Evolutionary conservation across 2,888 invertebrate genomes (phyloP).

Genomic region (Melanophora roralis): DNA sequence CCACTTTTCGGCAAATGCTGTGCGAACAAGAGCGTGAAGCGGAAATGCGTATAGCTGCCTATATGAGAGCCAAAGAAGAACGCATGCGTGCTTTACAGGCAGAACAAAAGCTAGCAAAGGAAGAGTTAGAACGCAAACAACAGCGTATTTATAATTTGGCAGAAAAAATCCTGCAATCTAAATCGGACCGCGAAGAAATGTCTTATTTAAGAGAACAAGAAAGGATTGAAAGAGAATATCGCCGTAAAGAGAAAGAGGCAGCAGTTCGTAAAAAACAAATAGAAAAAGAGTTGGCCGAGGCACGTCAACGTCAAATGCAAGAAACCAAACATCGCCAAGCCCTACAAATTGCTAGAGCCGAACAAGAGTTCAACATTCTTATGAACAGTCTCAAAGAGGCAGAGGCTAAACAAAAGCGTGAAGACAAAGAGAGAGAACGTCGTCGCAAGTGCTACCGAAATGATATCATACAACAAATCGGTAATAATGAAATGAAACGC

Average conservation of each 20-base stretch:
- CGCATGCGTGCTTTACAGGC: constrained; percentile 72
- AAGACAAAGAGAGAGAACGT: constrained; percentile 68
- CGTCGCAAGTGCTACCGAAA: constrained; percentile 71
- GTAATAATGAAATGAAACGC: constrained; percentile 72
- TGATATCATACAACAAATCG: constrained; percentile 76
- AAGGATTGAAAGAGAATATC: constrained; percentile 75
- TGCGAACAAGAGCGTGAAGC: constrained; percentile 75
- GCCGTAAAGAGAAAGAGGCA: constrained; percentile 73
- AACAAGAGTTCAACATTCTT: constrained; percentile 73
- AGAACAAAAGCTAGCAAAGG: constrained; percentile 71
- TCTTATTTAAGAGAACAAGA: constrained; percentile 74
- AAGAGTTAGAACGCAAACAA: constrained; percentile 74
- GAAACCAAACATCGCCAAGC: constrained; percentile 74
- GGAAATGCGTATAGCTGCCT: constrained; percentile 75
- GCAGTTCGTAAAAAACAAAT: constrained; percentile 71
- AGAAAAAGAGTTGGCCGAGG: constrained; percentile 71
- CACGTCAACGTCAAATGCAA: constrained; percentile 72
- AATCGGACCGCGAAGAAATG: constrained; percentile 72
- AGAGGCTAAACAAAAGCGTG: constrained; percentile 70
- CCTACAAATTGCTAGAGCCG: constrained; percentile 74
- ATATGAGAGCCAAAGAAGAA: constrained; percentile 74
- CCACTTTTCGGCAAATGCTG: constrained; percentile 73
- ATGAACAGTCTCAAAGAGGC: constrained; percentile 73
- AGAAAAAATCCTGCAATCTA: constrained; percentile 71
- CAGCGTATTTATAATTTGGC: constrained; percentile 73